Percentiles rank a stretch among this genome's conserved stretches.
Conservation (phyloP, 2,888 invertebrate species). For the Phlogophora meticulosa region DNA sequence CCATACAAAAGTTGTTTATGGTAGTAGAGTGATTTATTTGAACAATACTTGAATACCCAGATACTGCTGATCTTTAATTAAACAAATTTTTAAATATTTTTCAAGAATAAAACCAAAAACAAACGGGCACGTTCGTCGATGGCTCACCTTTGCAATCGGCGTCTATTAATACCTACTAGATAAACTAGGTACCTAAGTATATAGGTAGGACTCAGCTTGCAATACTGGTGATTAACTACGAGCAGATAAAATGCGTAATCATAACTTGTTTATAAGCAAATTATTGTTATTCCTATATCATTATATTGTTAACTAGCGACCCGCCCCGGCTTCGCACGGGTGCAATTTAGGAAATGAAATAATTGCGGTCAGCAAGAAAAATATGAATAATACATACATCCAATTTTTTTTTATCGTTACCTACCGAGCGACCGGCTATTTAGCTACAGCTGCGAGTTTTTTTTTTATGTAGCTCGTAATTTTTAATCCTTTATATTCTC, state of each 20-base stretch:
- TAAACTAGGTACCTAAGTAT: background rate
- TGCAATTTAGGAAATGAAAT: no score
- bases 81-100: background rate
- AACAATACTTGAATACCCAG: background rate
- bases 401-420: no score
- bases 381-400: no score
- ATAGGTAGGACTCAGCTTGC: background rate
- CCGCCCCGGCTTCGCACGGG: no score
- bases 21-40: background rate
- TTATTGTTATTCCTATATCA: slow-evolving; percentile 45
- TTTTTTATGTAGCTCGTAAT: no score
- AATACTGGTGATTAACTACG: slow-evolving; percentile 18
- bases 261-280: slow-evolving; percentile 35
- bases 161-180: background rate
- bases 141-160: background rate
- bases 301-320: no score
- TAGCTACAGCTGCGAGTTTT: no score
- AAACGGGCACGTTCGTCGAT: background rate
- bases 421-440: no score
- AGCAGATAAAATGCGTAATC: slow-evolving; percentile 30
- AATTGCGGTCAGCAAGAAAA: no score
- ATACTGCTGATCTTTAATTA: no score
- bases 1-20: background rate
- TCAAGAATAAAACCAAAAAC: background rate
- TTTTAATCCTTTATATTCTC: no score